phyloP scores from a whole-genome alignment of 1,140 invertebrate species.

The Stenopsyche tienmushanensis region DNA sequence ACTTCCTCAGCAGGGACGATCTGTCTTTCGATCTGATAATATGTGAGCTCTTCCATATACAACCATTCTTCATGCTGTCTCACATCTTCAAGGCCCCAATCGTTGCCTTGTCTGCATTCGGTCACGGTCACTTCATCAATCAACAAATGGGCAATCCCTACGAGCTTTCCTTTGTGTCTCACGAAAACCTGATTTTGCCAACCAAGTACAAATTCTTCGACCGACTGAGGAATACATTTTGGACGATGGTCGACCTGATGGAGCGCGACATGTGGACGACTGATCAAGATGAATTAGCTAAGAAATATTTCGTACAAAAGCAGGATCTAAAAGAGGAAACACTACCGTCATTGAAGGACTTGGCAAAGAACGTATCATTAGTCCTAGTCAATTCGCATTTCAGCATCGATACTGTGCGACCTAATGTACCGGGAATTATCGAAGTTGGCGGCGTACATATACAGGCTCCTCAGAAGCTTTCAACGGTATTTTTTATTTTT shows the following conservation, averaged over 20 bases:
- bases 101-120: conserved; percentile 56
- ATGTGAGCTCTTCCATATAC: conserved; percentile 58
- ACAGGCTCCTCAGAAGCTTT: conserved; percentile 45
- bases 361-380: conserved; percentile 45
- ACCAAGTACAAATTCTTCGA: conserved; percentile 47
- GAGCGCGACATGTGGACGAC: conserved; percentile 43
- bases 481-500: conserved; percentile 41
- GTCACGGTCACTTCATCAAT: conserved; percentile 58
- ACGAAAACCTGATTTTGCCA: conserved; percentile 51
- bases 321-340: conserved; percentile 11
- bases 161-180: conserved; percentile 54
- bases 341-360: conserved; percentile 38
- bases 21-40: conserved; percentile 56
- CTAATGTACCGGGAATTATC: conserved; percentile 55
- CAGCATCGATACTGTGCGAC: conserved; percentile 50
- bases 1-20: conserved; percentile 51
- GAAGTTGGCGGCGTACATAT: conserved; percentile 61
- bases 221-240: conserved; percentile 47
- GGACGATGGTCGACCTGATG: conserved; percentile 47
- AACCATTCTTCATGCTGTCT: conserved; percentile 57
- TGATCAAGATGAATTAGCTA: conserved; percentile 39
- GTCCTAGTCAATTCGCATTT: conserved; percentile 59
- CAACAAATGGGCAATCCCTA: conserved; percentile 55
- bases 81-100: conserved; percentile 58
- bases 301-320: conserved; percentile 42